Evolutionary conservation across 2,888 invertebrate species (phyloP).

Genomic region (Phlogophora meticulosa): DNA sequence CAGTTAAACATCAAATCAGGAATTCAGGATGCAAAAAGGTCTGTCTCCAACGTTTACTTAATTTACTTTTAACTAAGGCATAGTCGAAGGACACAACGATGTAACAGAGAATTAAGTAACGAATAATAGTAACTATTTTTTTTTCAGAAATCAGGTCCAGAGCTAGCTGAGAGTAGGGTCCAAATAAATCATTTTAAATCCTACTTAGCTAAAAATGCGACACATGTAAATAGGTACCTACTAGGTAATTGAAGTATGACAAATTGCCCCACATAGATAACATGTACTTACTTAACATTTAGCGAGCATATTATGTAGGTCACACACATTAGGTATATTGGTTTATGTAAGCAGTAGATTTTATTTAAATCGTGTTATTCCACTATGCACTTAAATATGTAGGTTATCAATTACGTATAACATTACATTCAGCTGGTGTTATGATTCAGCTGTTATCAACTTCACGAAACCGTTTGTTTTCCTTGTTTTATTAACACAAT

Average conservation of each 20-base stretch:
- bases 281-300: constrained; percentile 10
- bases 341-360: constrained; percentile 21
- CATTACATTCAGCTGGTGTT: constrained; percentile 18
- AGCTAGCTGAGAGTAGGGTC: not conserved
- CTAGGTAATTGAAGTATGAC: constrained; percentile 10
- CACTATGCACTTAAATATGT: constrained; percentile 8
- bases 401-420: constrained; percentile 24
- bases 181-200: not conserved
- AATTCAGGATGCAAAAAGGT: too few relatives aligned
- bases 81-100: too few relatives aligned
- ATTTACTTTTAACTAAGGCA: too few relatives aligned
- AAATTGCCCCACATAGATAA: constrained; percentile 43
- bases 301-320: constrained; percentile 28
- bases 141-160: not conserved
- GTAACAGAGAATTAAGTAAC: too few relatives aligned
- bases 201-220: not conserved
- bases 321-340: constrained; percentile 16
- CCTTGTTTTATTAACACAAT: constrained; percentile 1
- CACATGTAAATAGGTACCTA: not conserved
- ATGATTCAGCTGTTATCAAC: constrained; percentile 25
- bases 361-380: constrained; percentile 17
- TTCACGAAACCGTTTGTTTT: not conserved
- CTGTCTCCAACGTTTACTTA: too few relatives aligned
- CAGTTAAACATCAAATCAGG: too few relatives aligned
- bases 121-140: too few relatives aligned